Conservation (phyloP, 2,888 invertebrate species). For the Lissonota sp. region DNA sequence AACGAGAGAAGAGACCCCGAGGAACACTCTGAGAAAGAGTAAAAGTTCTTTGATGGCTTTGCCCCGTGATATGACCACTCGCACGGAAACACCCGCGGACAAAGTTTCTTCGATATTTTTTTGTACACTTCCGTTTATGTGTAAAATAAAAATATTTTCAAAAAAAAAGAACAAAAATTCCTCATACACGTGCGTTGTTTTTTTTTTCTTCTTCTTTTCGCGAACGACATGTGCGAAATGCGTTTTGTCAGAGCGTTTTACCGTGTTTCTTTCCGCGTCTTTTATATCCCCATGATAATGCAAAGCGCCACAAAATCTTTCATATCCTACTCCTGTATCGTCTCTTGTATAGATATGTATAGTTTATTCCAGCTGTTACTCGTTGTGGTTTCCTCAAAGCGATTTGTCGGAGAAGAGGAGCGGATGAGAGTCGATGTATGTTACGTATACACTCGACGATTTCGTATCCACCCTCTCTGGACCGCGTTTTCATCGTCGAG, state of each 20-base stretch:
- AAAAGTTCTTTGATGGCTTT: constrained; percentile 43
- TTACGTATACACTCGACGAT: constrained; percentile 46
- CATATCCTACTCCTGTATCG: constrained; percentile 18
- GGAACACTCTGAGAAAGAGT: constrained; percentile 47
- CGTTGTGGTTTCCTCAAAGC: constrained; percentile 5
- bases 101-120: constrained; percentile 26
- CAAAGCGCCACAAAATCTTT: constrained; percentile 31
- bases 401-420: constrained; percentile 29
- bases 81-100: not conserved
- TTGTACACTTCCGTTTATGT: constrained; percentile 1
- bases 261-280: not conserved
- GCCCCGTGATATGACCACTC: constrained; percentile 50
- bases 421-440: constrained; percentile 15
- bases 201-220: constrained; percentile 19
- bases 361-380: not conserved
- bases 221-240: constrained; percentile 25
- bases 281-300: constrained; percentile 6
- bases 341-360: not conserved
- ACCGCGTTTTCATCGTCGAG: constrained; percentile 1
- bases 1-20: constrained; percentile 43
- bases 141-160: constrained; percentile 1
- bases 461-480: constrained; percentile 38
- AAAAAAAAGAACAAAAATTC: constrained; percentile 8
- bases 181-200: not conserved
- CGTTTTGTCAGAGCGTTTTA: constrained; percentile 26